These are phyloP conservation scores for Chaenocephalus aceratus DNA, from an alignment of 2,113 vertebrate genomes.

Conservation along the genomic window DNA sequence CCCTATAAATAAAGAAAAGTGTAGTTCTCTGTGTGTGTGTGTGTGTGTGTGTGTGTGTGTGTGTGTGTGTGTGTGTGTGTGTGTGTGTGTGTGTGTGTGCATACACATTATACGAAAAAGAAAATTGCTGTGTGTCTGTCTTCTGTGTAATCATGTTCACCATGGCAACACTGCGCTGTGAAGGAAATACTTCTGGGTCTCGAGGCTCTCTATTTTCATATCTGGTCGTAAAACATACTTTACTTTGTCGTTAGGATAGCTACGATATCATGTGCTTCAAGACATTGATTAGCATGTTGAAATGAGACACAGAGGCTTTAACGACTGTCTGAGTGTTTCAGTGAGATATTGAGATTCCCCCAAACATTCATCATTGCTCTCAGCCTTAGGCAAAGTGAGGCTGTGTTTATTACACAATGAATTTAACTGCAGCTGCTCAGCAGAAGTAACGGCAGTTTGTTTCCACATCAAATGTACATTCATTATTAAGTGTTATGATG, in stretches of 20 bases:
- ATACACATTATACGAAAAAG: constrained; percentile 26
- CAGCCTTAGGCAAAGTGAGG: constrained; percentile 17
- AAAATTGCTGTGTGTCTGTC: constrained; percentile 34
- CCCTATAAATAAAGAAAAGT: background rate
- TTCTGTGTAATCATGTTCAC: constrained; percentile 18
- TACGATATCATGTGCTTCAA: background rate
- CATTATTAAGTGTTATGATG: background rate
- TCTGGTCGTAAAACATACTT: constrained; percentile 7
- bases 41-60: too few species aligned
- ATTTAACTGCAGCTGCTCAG: constrained; percentile 16
- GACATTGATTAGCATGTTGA: background rate
- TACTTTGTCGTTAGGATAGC: constrained; percentile 18
- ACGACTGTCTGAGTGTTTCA: constrained; percentile 5
- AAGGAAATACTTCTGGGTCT: background rate
- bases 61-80: too few species aligned
- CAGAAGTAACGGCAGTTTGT: background rate
- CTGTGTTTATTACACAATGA: constrained; percentile 19
- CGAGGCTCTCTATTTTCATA: constrained; percentile 2
- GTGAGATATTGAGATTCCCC: constrained; percentile 15
- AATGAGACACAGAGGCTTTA: constrained; percentile 10
- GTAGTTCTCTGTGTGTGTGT: background rate
- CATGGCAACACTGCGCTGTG: constrained; percentile 4
- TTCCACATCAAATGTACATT: background rate
- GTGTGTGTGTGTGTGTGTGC: background rate
- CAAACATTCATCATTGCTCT: constrained; percentile 41